Base-by-base conservation (phyloP, 2,888 invertebrate genomes). In the Escarpia spicata region DNA sequence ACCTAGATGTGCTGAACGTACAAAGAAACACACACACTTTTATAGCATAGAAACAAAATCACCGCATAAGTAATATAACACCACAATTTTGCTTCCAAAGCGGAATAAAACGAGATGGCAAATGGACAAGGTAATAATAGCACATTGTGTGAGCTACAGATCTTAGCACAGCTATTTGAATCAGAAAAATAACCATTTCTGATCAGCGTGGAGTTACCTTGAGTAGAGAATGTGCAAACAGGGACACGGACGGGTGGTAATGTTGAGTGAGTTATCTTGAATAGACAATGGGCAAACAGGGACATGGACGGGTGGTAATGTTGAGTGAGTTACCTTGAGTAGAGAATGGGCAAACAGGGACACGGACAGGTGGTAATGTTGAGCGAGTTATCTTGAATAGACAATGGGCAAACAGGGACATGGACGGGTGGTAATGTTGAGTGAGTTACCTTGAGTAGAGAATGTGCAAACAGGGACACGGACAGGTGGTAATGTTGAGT, bases 241-340 rank as follows among this genome's bases (percentile, higher is more conserved):
- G 97, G 91, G 98, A 97, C 1, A 99, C 98, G 0, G 98, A 98
- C 0, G 99, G 99, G 97, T 99, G 99, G 96, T 97, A 99, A 96
- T 99, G 99, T 0, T 97, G 93, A 10, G 95, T 96, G 0, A 99
- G 97, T 0, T 97, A 45, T 2, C 10, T 45, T 45, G 6, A 45
- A 0, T 10, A 45, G 45, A 37, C 1, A 45, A 45, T 45, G 45
- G 0, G 99, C 98, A 97, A 99, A 99, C 93, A 99, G 97, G 91
- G 98, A 97, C 1, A 99, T 98, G 0, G 98, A 98, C 0, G 99
- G 99, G 97, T 99, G 99, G 96, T 97, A 99, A 96, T 99, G 99
- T 0, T 97, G 93, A 12, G 95, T 96, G 0, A 99, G 97, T 0
- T 97, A 96, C 15, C 97, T 45, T 45, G 0, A 45, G 8, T 9